A percentile compares a stretch with the other conserved stretches of the same genome.
Conservation (phyloP, 2,113 vertebrate genomes). For the Oryzias melastigma region DNA sequence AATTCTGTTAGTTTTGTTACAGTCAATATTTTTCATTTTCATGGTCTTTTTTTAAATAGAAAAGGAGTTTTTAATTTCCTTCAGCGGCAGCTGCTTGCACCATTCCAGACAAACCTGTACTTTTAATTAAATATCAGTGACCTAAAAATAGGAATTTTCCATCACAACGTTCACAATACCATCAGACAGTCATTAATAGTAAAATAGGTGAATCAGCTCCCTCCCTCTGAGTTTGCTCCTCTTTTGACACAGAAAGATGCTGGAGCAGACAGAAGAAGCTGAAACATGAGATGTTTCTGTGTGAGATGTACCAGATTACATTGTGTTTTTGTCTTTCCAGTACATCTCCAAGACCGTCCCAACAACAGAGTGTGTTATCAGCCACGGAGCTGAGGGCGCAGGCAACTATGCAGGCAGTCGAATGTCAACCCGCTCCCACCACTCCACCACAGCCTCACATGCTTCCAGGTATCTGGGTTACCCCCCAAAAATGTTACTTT, state of each 20-base stretch:
- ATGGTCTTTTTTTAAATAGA: background rate
- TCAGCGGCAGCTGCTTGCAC: conserved; percentile 23
- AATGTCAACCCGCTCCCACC: conserved; percentile 93
- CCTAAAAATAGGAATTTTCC: conserved; percentile 36
- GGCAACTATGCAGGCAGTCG: conserved; percentile 90
- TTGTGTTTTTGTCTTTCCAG: conserved; percentile 67
- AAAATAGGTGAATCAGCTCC: conserved; percentile 15
- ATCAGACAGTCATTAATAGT: conserved; percentile 38
- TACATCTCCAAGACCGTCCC: conserved; percentile 93
- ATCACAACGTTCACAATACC: conserved; percentile 31
- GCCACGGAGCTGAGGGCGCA: conserved; percentile 90
- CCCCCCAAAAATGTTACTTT: background rate
- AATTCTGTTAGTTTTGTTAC: no score
- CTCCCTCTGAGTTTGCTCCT: background rate
- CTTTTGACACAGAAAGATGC: no score
- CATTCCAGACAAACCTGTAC: conserved; percentile 20
- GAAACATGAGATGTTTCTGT: no score
- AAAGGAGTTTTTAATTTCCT: conserved; percentile 6
- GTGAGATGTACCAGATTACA: background rate
- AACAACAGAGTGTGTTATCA: conserved; percentile 91
- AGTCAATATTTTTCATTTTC: no score
- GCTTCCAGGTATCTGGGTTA: conserved; percentile 83
- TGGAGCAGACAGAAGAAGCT: no score
- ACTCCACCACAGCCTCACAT: conserved; percentile 92
- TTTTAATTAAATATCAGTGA: conserved; percentile 45